Percentiles rank a stretch among this genome's conserved stretches.
Evolutionary conservation across 2,888 invertebrate species (phyloP).

Genomic region (Philereme vetulata): DNA sequence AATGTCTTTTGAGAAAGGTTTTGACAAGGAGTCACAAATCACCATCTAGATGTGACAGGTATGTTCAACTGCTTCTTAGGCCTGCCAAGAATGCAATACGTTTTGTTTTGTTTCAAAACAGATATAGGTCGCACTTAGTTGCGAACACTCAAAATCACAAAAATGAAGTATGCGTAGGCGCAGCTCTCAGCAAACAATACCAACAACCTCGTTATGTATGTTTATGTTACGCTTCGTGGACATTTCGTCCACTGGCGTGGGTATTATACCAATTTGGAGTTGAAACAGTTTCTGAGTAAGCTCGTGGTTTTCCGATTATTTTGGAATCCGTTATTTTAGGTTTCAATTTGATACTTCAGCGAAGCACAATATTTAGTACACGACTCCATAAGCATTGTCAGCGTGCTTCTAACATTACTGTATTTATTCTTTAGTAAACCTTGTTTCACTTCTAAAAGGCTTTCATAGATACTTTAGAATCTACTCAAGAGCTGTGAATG

Average conservation of each 20-base stretch:
- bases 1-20: no score
- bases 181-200: conserved; percentile 44
- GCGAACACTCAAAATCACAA: conserved; percentile 32
- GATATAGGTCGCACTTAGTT: conserved; percentile 27
- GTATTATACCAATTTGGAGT: conserved; percentile 59
- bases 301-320: conserved; percentile 71
- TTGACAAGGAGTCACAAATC: background rate
- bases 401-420: conserved; percentile 26
- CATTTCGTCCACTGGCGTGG: conserved; percentile 55
- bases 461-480: conserved; percentile 1
- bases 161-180: conserved; percentile 36
- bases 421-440: conserved; percentile 17
- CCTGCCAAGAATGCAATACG: conserved; percentile 3
- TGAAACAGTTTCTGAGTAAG: conserved; percentile 61
- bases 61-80: no score
- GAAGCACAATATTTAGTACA: conserved; percentile 37
- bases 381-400: conserved; percentile 30
- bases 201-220: conserved; percentile 55
- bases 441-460: conserved; percentile 16
- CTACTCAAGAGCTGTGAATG: conserved; percentile 11
- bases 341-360: conserved; percentile 46
- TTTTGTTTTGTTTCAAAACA: conserved; percentile 17
- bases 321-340: conserved; percentile 69
- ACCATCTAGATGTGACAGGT: background rate
- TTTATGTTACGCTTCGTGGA: conserved; percentile 61